Conservation (phyloP, 2,797 vertebrate genomes). For the Labroides dimidiatus region DNA sequence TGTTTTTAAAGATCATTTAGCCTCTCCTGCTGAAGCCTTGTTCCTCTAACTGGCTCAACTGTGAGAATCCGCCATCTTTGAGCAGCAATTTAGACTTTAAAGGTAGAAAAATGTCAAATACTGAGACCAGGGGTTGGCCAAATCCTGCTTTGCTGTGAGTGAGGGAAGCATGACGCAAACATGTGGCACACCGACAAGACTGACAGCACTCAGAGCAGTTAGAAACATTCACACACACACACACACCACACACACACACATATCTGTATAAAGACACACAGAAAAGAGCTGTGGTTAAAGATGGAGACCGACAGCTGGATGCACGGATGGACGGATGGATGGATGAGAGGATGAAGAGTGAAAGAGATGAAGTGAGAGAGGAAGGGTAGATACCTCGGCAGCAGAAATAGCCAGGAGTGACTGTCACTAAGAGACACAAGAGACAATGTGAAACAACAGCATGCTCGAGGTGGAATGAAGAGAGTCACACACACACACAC, state of each 20-base stretch:
- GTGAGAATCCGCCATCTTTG: background rate
- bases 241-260: conserved; percentile 23
- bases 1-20: background rate
- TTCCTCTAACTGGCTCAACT: background rate
- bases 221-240: conserved; percentile 42
- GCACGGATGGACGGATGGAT: conserved; percentile 28
- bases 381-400: conserved; percentile 87
- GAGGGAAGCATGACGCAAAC: conserved; percentile 76
- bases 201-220: conserved; percentile 47
- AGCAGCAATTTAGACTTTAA: background rate
- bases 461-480: conserved; percentile 66
- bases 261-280: conserved; percentile 28
- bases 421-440: conserved; percentile 89
- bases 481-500: conserved; percentile 34
- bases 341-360: conserved; percentile 24
- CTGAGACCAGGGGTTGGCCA: conserved; percentile 74
- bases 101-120: background rate
- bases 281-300: conserved; percentile 58
- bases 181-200: conserved; percentile 55
- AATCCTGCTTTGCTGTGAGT: conserved; percentile 68
- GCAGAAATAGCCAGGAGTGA: conserved; percentile 90
- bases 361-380: conserved; percentile 58
- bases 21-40: background rate
- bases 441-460: conserved; percentile 83
- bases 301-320: conserved; percentile 55